These are phyloP conservation scores for Phoebastria nigripes DNA, from an alignment of 2,797 vertebrate genomes.

Conservation along the genomic window DNA sequence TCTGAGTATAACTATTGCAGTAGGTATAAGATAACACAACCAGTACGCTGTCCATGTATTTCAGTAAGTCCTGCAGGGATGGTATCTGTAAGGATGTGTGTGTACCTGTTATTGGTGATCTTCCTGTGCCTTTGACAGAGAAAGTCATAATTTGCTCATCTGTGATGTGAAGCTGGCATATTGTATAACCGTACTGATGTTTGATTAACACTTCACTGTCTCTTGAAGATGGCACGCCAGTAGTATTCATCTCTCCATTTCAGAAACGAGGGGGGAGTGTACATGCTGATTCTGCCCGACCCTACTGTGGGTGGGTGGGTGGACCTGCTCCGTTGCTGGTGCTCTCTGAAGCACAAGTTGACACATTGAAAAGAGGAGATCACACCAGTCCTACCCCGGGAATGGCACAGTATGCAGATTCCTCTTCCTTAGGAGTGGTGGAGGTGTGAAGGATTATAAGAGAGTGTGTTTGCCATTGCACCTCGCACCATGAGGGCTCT, in stretches of 20 bases:
- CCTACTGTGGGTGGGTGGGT: neutral
- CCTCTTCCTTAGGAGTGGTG: neutral
- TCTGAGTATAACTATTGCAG: neutral
- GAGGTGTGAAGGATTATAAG: neutral
- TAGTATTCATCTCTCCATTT: neutral
- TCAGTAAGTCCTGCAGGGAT: neutral
- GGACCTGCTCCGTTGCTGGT: neutral
- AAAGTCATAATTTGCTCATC: neutral
- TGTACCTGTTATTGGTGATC: neutral
- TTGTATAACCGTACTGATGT: neutral
- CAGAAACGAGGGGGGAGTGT: neutral
- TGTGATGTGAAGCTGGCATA: neutral
- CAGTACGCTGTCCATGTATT: accelerated
- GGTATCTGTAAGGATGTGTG: neutral
- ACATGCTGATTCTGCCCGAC: neutral
- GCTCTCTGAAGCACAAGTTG: neutral
- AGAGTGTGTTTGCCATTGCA: neutral
- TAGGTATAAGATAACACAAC: neutral
- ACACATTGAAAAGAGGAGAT: neutral
- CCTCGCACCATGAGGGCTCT: neutral
- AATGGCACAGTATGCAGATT: neutral
- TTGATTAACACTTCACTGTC: neutral
- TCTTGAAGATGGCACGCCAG: neutral
- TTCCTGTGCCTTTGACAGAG: neutral
- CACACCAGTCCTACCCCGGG: neutral